phyloP scores from a whole-genome alignment of 2,888 invertebrate genomes.

The Craniophora ligustri region DNA sequence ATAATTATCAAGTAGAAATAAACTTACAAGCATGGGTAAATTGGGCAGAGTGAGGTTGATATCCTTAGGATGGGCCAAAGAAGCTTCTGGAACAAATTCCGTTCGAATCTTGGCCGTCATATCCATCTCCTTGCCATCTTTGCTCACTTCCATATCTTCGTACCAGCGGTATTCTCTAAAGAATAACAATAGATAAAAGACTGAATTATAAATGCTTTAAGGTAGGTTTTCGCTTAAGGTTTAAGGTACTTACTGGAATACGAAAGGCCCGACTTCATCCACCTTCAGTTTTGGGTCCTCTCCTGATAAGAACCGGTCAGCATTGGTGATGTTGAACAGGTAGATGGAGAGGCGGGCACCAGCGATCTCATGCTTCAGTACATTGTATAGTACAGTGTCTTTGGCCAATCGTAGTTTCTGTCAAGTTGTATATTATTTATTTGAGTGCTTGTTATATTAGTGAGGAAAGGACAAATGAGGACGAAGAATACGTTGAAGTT shows the following conservation, averaged over 20 bases:
- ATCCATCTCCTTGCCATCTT: constrained; percentile 89
- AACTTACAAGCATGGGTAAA: constrained; percentile 91
- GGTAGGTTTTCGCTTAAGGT: too few relatives aligned
- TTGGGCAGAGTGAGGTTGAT: constrained; percentile 91
- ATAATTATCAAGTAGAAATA: neutral
- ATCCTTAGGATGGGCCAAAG: constrained; percentile 89
- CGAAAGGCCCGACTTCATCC: constrained; percentile 93
- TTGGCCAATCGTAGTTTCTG: constrained; percentile 79
- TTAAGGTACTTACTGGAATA: constrained; percentile 94
- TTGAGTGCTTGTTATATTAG: neutral
- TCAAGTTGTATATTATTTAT: neutral
- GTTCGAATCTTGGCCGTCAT: constrained; percentile 89
- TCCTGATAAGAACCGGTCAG: constrained; percentile 90
- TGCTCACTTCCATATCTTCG: constrained; percentile 87
- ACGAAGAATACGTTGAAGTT: too few relatives aligned
- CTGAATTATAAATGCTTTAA: neutral
- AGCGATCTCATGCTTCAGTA: constrained; percentile 91
- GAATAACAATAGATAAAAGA: constrained; percentile 47
- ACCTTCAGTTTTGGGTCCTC: constrained; percentile 90
- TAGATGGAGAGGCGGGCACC: constrained; percentile 90
- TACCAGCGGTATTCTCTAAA: constrained; percentile 91
- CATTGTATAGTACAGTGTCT: constrained; percentile 87
- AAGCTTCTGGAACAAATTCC: constrained; percentile 89
- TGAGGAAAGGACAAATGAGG: too few relatives aligned
- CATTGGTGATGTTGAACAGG: constrained; percentile 94